Evolutionary conservation across 2,888 invertebrate genomes (phyloP).

Genomic region (Drosophila prolongata): DNA sequence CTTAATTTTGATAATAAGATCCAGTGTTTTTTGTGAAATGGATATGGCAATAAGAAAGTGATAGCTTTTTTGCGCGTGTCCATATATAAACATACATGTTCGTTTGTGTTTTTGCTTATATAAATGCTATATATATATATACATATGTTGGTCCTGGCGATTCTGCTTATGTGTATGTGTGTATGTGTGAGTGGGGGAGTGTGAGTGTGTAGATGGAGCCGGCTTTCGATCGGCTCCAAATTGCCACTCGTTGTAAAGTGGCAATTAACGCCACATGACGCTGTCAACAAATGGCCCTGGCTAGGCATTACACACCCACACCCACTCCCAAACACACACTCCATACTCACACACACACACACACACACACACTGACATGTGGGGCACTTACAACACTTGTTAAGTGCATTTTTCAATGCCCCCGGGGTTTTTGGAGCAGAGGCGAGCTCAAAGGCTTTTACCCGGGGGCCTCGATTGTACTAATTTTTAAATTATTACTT

Average conservation of each 20-base stretch:
- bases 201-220: conserved; percentile 12
- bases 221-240: conserved; percentile 49
- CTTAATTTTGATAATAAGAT: no score
- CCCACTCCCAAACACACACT: background rate
- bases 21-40: background rate
- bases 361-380: conserved; percentile 2
- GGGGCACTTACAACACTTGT: conserved; percentile 47
- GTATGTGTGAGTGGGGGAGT: conserved; percentile 4
- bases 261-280: conserved; percentile 59
- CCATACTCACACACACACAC: conserved; percentile 7
- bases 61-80: background rate
- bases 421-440: background rate
- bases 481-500: conserved; percentile 36
- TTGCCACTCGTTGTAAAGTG: conserved; percentile 59
- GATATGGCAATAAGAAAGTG: background rate
- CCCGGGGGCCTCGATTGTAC: conserved; percentile 5
- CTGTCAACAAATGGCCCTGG: conserved; percentile 50
- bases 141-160: background rate
- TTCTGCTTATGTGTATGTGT: background rate
- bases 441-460: background rate
- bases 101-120: background rate
- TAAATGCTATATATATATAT: conserved; percentile 6
- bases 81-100: background rate
- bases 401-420: conserved; percentile 48
- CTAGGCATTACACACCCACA: conserved; percentile 20